Evolutionary conservation across 2,797 vertebrate species (phyloP).

Genomic region (Diplodus puntazzo): DNA sequence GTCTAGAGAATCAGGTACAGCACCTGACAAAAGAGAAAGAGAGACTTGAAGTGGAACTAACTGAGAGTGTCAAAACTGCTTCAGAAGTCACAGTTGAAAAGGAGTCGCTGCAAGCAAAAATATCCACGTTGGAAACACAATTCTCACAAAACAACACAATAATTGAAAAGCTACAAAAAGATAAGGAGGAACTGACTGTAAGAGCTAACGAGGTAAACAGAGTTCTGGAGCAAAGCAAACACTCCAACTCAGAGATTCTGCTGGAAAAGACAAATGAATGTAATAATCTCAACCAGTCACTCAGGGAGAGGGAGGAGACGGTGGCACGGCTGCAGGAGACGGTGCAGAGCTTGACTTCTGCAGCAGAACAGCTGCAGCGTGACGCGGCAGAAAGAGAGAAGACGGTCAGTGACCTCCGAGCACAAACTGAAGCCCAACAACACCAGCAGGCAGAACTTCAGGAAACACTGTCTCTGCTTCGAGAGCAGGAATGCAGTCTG

Average conservation of each 20-base stretch:
- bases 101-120: constrained; percentile 75
- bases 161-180: constrained; percentile 78
- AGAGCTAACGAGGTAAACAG: constrained; percentile 76
- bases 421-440: constrained; percentile 67
- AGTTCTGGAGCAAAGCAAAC: constrained; percentile 82
- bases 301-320: constrained; percentile 79
- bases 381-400: constrained; percentile 75
- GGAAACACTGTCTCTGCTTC: constrained; percentile 80
- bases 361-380: constrained; percentile 73
- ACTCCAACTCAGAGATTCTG: constrained; percentile 81
- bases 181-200: constrained; percentile 82
- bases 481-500: constrained; percentile 78
- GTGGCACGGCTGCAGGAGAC: constrained; percentile 73
- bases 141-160: constrained; percentile 68
- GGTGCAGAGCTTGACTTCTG: constrained; percentile 76
- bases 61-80: constrained; percentile 67
- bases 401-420: constrained; percentile 60
- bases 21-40: constrained; percentile 80
- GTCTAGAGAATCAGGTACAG: constrained; percentile 76
- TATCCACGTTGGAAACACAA: constrained; percentile 71
- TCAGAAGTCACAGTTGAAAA: constrained; percentile 71
- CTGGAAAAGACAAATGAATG: constrained; percentile 86
- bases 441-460: constrained; percentile 73
- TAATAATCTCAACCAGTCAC: constrained; percentile 70
- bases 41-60: constrained; percentile 77